Conservation (phyloP, 2,797 vertebrate genomes). For the Smutsia gigantea region DNA sequence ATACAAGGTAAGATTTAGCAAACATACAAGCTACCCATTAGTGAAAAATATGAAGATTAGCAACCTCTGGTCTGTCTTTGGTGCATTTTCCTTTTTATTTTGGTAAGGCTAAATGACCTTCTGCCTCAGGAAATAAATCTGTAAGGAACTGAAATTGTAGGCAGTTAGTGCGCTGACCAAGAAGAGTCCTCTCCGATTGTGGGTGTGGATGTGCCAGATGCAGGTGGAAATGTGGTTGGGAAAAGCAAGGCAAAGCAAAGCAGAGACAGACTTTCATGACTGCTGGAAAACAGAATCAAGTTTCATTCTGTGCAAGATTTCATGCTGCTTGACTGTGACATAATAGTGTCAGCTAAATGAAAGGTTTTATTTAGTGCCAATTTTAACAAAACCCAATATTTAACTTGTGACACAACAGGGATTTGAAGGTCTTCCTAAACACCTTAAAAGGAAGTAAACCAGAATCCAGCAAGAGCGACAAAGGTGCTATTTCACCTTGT, state of each 20-base stretch:
- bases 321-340: background rate
- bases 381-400: constrained; percentile 78
- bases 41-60: constrained; percentile 65
- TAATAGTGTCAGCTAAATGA: constrained; percentile 56
- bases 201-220: constrained; percentile 2
- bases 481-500: constrained; percentile 69
- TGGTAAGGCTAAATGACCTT: constrained; percentile 71
- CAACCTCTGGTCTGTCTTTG: constrained; percentile 37
- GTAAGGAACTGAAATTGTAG: constrained; percentile 58
- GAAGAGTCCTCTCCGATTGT: constrained; percentile 23
- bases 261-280: background rate
- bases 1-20: constrained; percentile 44
- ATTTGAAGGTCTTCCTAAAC: constrained; percentile 59
- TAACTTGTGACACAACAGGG: constrained; percentile 75
- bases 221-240: background rate
- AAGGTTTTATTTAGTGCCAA: constrained; percentile 66
- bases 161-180: constrained; percentile 69
- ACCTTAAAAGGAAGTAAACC: constrained; percentile 75
- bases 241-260: constrained; percentile 51
- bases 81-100: constrained; percentile 73
- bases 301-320: constrained; percentile 56
- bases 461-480: constrained; percentile 69
- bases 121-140: constrained; percentile 58
- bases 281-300: constrained; percentile 37
- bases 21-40: constrained; percentile 4